A percentile compares a stretch with the other conserved stretches of the same genome.
phyloP scores from a whole-genome alignment of 2,113 vertebrate species.

The Nannospalax galili region DNA sequence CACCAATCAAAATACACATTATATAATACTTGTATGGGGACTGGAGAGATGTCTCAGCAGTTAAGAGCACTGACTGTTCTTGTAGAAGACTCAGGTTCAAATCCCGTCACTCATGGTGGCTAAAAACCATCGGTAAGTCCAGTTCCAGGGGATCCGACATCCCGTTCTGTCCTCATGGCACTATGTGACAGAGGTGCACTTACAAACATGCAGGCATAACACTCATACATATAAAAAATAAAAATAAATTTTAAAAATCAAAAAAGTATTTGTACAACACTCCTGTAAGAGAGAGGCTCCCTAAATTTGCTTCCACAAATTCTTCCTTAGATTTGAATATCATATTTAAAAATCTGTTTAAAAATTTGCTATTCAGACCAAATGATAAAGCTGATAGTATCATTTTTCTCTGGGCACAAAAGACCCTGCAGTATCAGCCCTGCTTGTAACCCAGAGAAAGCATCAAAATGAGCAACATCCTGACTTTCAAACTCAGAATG shows the following conservation, averaged over 20 bases:
- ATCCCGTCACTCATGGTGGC: too few relatives aligned
- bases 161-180: too few relatives aligned
- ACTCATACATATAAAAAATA: too few relatives aligned
- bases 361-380: background rate
- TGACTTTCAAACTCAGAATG: constrained; percentile 18
- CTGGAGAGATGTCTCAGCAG: too few relatives aligned
- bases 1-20: background rate
- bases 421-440: background rate
- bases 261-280: too few relatives aligned
- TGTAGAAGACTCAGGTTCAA: too few relatives aligned
- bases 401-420: background rate
- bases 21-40: background rate
- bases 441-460: background rate
- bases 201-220: too few relatives aligned
- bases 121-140: too few relatives aligned
- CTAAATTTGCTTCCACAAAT: background rate
- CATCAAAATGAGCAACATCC: background rate
- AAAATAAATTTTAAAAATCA: too few relatives aligned
- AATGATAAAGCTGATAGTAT: background rate
- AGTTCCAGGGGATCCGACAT: too few relatives aligned
- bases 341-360: constrained; percentile 20
- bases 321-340: constrained; percentile 8
- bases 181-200: too few relatives aligned
- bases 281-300: background rate
- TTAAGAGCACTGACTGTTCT: too few relatives aligned